These are phyloP conservation scores for Sycobia sp. DNA, from an alignment of 1,140 invertebrate species.

Conservation along the genomic window DNA sequence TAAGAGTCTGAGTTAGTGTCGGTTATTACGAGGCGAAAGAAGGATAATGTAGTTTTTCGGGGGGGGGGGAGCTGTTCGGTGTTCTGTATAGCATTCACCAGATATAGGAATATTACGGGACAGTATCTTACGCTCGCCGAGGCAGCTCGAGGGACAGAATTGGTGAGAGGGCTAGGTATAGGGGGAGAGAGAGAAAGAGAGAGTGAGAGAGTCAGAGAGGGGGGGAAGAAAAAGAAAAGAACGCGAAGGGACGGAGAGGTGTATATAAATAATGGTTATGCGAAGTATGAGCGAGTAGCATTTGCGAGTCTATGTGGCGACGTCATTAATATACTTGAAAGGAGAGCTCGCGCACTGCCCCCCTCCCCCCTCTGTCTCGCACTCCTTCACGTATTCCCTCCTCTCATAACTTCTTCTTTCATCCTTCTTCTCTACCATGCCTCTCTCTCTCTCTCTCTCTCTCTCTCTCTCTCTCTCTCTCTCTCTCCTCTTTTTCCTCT, in stretches of 20 bases:
- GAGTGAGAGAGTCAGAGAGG: background rate
- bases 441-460: slow-evolving; percentile 5
- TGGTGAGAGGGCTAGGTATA: too few species aligned
- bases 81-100: too few species aligned
- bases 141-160: too few species aligned
- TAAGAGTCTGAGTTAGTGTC: background rate
- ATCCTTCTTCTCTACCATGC: too few species aligned
- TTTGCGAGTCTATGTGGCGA: slow-evolving; percentile 35
- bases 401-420: too few species aligned
- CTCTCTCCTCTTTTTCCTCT: background rate
- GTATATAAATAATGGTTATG: slow-evolving; percentile 45
- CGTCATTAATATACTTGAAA: slow-evolving; percentile 43
- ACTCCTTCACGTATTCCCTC: too few species aligned
- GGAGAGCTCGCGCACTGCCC: slow-evolving; percentile 34
- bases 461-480: background rate
- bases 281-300: slow-evolving; percentile 37
- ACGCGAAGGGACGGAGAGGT: background rate
- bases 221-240: background rate
- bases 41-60: slow-evolving; percentile 19
- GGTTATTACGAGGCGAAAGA: slow-evolving; percentile 10
- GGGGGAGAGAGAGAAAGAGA: too few species aligned
- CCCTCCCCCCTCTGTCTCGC: too few species aligned
- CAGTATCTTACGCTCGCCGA: background rate
- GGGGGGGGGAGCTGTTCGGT: too few species aligned
- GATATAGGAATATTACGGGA: slow-evolving; percentile 2